Conservation (phyloP, 1,140 invertebrate genomes). For the Anagrus nilaparvatae region DNA sequence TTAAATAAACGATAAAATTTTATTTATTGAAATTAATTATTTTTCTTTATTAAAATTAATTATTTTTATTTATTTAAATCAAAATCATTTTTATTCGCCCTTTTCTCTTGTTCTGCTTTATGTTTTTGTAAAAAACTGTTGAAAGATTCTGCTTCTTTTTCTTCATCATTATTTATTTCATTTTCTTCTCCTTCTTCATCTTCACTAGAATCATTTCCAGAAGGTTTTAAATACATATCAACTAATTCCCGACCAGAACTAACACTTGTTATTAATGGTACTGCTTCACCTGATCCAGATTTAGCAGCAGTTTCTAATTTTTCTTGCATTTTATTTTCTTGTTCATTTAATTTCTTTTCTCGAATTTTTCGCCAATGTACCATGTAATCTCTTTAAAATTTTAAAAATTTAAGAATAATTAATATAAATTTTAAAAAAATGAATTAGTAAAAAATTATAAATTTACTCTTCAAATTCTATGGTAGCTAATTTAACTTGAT, state of each 20-base stretch:
- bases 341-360: slow-evolving; percentile 42
- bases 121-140: slow-evolving; percentile 30
- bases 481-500: slow-evolving; percentile 54
- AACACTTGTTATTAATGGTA: slow-evolving; percentile 44
- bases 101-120: slow-evolving; percentile 23
- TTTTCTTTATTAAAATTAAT: too few relatives aligned
- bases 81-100: too few relatives aligned
- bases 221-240: slow-evolving; percentile 59
- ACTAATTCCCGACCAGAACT: slow-evolving; percentile 47
- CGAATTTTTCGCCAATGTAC: slow-evolving; percentile 60
- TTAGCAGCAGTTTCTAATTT: slow-evolving; percentile 30
- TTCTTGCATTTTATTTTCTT: slow-evolving; percentile 36
- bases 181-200: slow-evolving; percentile 59
- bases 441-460: neutral
- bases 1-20: too few relatives aligned
- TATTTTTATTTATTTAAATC: too few relatives aligned
- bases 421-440: neutral
- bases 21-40: too few relatives aligned
- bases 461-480: slow-evolving; percentile 64
- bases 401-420: slow-evolving; percentile 8
- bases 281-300: slow-evolving; percentile 25
- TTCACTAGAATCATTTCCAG: slow-evolving; percentile 59
- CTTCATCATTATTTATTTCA: slow-evolving; percentile 18
- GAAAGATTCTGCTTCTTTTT: slow-evolving; percentile 31
- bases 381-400: slow-evolving; percentile 55